Percentiles rank a stretch among this genome's conserved stretches.
Conservation (phyloP, 2,888 invertebrate species). For the Ephialtes manifestator region DNA sequence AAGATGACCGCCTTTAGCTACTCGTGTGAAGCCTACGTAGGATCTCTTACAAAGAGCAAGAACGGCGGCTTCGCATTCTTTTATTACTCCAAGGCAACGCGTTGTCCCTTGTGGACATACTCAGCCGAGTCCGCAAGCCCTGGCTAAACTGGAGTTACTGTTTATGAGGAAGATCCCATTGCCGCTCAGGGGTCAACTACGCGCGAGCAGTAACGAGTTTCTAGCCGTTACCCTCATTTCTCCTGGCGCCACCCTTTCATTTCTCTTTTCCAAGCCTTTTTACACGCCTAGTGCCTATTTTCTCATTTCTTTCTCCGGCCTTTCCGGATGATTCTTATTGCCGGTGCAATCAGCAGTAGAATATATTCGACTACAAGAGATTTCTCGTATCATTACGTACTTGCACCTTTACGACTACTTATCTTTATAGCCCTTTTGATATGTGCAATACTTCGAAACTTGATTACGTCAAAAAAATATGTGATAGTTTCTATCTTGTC, state of each 20-base stretch:
- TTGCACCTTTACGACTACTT: background rate
- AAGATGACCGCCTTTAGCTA: background rate
- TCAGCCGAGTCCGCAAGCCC: slow-evolving; percentile 44
- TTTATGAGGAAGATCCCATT: slow-evolving; percentile 51
- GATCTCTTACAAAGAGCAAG: slow-evolving; percentile 26
- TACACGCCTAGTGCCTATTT: slow-evolving; percentile 39
- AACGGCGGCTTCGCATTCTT: slow-evolving; percentile 41
- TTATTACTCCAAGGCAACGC: slow-evolving; percentile 23
- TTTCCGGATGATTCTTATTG: slow-evolving; percentile 48
- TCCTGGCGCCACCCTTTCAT: background rate
- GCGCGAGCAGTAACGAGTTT: slow-evolving; percentile 52
- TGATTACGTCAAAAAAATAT: background rate
- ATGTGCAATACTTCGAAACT: background rate
- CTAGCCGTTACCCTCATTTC: slow-evolving; percentile 2
- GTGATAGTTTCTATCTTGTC: background rate
- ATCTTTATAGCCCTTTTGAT: background rate
- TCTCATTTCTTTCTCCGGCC: slow-evolving; percentile 28
- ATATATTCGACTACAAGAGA: slow-evolving; percentile 9
- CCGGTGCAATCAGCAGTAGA: slow-evolving; percentile 33
- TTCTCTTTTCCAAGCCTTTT: slow-evolving; percentile 4
- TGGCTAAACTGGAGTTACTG: slow-evolving; percentile 49
- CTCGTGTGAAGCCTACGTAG: background rate
- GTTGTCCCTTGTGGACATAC: slow-evolving; percentile 30
- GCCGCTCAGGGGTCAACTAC: slow-evolving; percentile 56
- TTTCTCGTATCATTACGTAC: slow-evolving; percentile 11